These are phyloP conservation scores for Poeciliopsis retropinna DNA, from an alignment of 2,113 vertebrate genomes.

Conservation along the genomic window DNA sequence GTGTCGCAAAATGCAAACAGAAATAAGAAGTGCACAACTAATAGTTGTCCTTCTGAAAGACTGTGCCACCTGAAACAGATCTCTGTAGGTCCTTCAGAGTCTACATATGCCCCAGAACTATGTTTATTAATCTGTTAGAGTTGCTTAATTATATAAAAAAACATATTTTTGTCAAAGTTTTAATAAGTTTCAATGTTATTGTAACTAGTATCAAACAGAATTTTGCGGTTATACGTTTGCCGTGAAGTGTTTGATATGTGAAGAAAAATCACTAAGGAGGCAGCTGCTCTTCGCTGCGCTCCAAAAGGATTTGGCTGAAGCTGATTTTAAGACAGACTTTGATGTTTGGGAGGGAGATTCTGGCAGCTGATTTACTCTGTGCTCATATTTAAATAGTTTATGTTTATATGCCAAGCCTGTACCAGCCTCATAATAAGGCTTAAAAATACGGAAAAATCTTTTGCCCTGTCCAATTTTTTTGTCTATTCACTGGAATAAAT, in stretches of 20 bases:
- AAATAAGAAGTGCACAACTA: neutral
- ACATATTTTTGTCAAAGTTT: neutral
- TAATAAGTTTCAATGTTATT: neutral
- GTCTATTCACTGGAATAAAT: neutral
- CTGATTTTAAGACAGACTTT: conserved; percentile 5
- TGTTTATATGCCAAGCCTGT: neutral
- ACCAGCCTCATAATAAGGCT: neutral
- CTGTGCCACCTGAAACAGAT: too few species aligned
- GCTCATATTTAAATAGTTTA: neutral
- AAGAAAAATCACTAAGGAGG: conserved; percentile 2
- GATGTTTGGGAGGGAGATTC: neutral
- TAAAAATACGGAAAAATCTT: neutral
- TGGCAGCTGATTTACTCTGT: neutral
- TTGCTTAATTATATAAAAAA: neutral
- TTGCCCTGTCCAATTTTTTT: neutral
- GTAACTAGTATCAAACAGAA: neutral
- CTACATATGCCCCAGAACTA: neutral
- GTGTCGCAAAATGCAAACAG: neutral
- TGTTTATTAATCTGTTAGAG: neutral
- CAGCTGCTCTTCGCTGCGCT: conserved; percentile 11
- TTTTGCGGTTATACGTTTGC: conserved; percentile 9
- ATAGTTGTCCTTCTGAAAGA: too few species aligned
- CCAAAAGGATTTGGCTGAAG: conserved; percentile 11
- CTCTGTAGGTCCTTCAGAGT: neutral
- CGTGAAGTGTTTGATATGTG: conserved; percentile 5